Evolutionary conservation across 1,140 invertebrate species (phyloP), one percentile per base, ranked within the genome.

Genomic region (Halesus radiatus): DNA sequence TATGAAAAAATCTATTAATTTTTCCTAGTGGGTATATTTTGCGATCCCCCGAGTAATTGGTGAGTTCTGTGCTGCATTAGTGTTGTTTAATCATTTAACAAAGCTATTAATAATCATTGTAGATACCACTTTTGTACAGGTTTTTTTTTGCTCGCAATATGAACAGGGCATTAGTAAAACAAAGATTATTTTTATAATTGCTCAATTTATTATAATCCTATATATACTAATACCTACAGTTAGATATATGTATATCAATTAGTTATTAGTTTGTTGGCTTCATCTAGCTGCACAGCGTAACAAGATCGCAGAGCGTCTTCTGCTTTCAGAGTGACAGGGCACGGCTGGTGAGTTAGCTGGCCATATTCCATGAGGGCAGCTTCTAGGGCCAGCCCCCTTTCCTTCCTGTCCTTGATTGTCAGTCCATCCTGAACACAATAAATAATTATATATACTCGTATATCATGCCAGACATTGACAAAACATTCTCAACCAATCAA

Each of bases 281-380:
- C 20, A 23, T 45, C 52, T 26, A 72, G 16, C 22, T 53, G 20
- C 10, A 52, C 3, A 23, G 53, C 72, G 20, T 75, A 75, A n/a
- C 53, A 75, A 5, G 72, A 75, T 8, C 72, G 72, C 10, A 58
- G 8, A 10, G 72, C 26, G 8, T 75, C 72, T 75, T 75, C 72
- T 58, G 72, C 72, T 18, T 29, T 53, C n/a, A 75, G 23, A 32
- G 53, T 18, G 16, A 37, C 7, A 18, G 20, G 23, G 29, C 20
- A 75, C 3, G 72, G 72, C 18, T 75, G 72, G 16, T 37, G 72
- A n/a, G 72, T 58, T 7, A 75, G n/a, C n/a, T 56, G 16, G 10
- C 72, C 23, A 15, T 75, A 75, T 8, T 75, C 53, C 22, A 8
- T 56, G 13, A 75, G 29, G 16, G 54, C 29, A 16, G 6, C 23